Evolutionary conservation across 2,888 invertebrate species (phyloP).

Genomic region (Cylindroiulus punctatus): DNA sequence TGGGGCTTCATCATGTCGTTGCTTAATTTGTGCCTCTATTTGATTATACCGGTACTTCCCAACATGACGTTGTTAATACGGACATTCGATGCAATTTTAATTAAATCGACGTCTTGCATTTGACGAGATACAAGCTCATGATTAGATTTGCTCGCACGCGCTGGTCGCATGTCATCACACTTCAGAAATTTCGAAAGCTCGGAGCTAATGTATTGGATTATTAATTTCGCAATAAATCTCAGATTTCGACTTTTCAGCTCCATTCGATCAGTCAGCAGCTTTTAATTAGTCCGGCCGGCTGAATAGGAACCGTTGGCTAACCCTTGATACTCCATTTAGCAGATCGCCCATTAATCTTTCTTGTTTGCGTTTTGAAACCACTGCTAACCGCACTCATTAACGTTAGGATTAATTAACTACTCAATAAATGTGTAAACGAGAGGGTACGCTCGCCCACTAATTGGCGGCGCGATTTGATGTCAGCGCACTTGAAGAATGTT

Average conservation of each 20-base stretch:
- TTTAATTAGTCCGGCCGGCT: neutral
- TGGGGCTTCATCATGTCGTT: too few relatives aligned
- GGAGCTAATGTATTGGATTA: neutral
- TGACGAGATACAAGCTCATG: neutral
- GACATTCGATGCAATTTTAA: slow-evolving; percentile 9
- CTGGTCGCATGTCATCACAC: slow-evolving; percentile 9
- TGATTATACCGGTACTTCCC: neutral
- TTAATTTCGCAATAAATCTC: neutral
- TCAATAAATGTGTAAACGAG: neutral
- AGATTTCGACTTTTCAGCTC: neutral
- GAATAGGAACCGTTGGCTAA: neutral
- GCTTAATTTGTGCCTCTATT: too few relatives aligned
- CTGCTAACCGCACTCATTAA: slow-evolving; percentile 18
- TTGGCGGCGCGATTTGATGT: slow-evolving; percentile 4
- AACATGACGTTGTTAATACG: neutral
- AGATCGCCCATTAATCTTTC: neutral
- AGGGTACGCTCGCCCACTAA: neutral
- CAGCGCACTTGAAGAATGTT: neutral
- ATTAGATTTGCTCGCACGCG: slow-evolving; percentile 1
- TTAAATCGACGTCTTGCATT: neutral
- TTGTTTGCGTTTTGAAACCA: neutral
- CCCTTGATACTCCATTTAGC: neutral
- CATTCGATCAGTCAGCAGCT: neutral
- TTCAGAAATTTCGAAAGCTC: neutral
- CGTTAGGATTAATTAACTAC: neutral